phyloP scores from a whole-genome alignment of 2,888 invertebrate genomes.

The Ecdyonurus torrentis region DNA sequence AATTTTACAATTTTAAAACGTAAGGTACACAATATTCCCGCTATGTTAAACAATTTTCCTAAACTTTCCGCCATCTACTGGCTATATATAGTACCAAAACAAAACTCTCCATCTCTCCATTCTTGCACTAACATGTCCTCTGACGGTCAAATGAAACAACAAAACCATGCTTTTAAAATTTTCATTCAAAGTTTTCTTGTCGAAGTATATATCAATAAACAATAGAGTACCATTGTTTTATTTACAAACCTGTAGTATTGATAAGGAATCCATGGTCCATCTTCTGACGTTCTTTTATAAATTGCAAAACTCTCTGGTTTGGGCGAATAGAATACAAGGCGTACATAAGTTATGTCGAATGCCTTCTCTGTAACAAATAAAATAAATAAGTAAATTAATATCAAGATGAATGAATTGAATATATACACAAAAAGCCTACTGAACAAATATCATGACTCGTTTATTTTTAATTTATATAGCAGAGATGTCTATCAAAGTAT shows the following conservation, averaged over 20 bases:
- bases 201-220: conserved; percentile 1
- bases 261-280: conserved; percentile 73
- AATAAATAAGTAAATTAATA: not conserved
- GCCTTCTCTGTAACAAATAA: conserved; percentile 58
- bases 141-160: not conserved
- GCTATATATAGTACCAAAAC: not conserved
- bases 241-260: conserved; percentile 86
- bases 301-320: conserved; percentile 95
- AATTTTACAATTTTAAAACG: no score
- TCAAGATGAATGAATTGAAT: not conserved
- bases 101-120: not conserved
- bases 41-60: not conserved
- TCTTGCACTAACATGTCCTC: no score
- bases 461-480: not conserved
- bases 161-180: not conserved
- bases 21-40: no score
- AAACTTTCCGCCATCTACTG: not conserved
- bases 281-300: conserved; percentile 65
- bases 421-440: not conserved
- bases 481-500: not conserved
- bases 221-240: conserved; percentile 14
- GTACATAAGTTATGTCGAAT: conserved; percentile 92
- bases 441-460: not conserved
- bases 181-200: not conserved
- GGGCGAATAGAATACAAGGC: conserved; percentile 86